Base-by-base conservation (phyloP, 1,140 invertebrate genomes). In the Telenomus remus region DNA sequence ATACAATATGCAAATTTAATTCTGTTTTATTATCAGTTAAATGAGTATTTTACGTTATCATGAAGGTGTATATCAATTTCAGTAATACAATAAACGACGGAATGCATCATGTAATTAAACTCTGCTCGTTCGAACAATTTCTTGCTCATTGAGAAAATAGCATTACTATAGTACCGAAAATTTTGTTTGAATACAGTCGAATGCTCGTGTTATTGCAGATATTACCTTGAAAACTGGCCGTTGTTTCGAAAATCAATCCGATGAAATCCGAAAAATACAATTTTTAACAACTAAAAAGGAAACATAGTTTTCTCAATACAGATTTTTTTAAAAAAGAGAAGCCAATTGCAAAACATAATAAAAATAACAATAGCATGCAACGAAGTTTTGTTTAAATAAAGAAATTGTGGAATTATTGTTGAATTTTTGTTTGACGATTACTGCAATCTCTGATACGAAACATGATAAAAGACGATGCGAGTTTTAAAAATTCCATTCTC, bases 1-100 rank as follows among this genome's bases (percentile, higher is more conserved):
- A 86, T 85, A 86, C 84, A 84, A 85, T 82, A 84, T 84, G 80
- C 80, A 81, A 84, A 76, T 74, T 75, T 74, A 61, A 70, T n/a
- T n/a, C n/a, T n/a, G n/a, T n/a, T 27, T 27, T 27, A 27, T 27
- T 79, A 81, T 70, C 51, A 65, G 63, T 83, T 79, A 83, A 80
- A 80, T 74, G 75, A 12, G 71, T 81, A 81, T 81, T 27, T 80
- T 81, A 80, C 66, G 75, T 81, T 83, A 77, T 75, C 65, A 76
- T 73, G 75, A 81, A 82, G 61, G 73, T 82, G 56, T 82, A 55
- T 44, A 57, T 80, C 79, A 82, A 82, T 53, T 63, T 83, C 55
- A 63, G 79, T 77, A 79, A 72, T 84, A 80, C 68, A 80, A 78
- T 80, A 82, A 70, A 84, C 80, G 81, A 80, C 79, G 76, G 77